phyloP scores from a whole-genome alignment of 2,888 invertebrate species.

The Eupithecia insigniata region DNA sequence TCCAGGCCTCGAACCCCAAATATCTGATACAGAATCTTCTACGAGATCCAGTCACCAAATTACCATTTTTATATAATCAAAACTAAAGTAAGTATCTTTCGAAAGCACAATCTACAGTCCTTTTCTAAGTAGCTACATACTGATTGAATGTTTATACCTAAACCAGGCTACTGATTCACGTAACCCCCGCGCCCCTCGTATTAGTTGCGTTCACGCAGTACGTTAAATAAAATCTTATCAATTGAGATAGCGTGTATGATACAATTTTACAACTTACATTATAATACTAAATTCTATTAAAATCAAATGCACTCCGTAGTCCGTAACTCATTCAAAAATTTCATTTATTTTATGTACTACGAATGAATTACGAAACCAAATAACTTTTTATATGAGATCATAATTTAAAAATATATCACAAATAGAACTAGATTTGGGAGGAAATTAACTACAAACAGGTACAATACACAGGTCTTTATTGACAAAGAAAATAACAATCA shows the following conservation, averaged over 20 bases:
- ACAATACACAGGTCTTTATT: conserved; percentile 13
- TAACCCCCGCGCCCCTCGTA: neutral
- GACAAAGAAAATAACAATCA: too few species aligned
- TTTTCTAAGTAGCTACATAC: too few species aligned
- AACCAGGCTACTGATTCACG: neutral
- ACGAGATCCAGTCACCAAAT: neutral
- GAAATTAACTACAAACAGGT: conserved; percentile 3
- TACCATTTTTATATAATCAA: too few species aligned
- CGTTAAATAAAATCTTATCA: neutral
- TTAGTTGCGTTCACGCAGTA: neutral
- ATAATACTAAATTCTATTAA: neutral
- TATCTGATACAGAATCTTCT: neutral
- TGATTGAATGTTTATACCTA: too few species aligned
- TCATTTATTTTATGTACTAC: neutral
- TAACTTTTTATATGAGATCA: conserved; percentile 38
- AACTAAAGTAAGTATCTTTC: too few species aligned
- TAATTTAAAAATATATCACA: conserved; percentile 37
- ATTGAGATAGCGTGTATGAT: neutral
- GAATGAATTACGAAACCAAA: neutral
- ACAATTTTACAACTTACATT: neutral
- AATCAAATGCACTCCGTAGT: neutral
- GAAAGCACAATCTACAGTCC: too few species aligned
- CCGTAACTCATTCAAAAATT: neutral
- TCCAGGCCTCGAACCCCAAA: neutral
- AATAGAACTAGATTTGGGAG: conserved; percentile 34